Conservation (phyloP, 2,113 vertebrate genomes). For the Prionailurus viverrinus region DNA sequence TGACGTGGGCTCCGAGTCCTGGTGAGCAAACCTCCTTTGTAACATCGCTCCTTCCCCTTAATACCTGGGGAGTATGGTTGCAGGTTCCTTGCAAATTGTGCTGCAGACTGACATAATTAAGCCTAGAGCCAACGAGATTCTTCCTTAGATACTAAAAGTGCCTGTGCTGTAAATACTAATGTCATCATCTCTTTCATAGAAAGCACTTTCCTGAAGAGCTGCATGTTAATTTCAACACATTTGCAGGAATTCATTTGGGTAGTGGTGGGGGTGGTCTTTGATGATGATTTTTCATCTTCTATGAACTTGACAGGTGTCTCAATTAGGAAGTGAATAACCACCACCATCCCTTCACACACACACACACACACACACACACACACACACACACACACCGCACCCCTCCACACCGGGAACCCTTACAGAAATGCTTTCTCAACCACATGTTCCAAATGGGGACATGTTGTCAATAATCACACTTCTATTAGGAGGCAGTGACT, state of each 20-base stretch:
- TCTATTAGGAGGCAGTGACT: neutral
- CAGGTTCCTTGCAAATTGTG: neutral
- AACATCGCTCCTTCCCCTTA: neutral
- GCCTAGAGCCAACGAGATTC: neutral
- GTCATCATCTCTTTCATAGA: conserved; percentile 49
- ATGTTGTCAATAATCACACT: neutral
- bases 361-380: too few relatives aligned
- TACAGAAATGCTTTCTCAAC: neutral
- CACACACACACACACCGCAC: too few relatives aligned
- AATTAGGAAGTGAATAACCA: neutral
- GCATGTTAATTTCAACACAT: conserved; percentile 35
- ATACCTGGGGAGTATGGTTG: neutral
- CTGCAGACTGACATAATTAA: conserved; percentile 10
- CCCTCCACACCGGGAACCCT: neutral
- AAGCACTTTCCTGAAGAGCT: conserved; percentile 60
- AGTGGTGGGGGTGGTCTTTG: neutral
- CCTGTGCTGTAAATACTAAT: conserved; percentile 60
- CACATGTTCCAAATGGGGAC: neutral
- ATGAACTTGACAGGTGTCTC: conserved; percentile 37
- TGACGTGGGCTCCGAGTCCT: neutral
- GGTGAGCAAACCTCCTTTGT: neutral
- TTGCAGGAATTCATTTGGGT: conserved; percentile 43
- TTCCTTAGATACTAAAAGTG: conserved; percentile 63
- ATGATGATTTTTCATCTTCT: conserved; percentile 7
- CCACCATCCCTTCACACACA: too few relatives aligned